Evolutionary conservation across 2,113 vertebrate species (phyloP), one percentile per base, ranked within the genome.

Genomic region (Shinisaurus crocodilurus): DNA sequence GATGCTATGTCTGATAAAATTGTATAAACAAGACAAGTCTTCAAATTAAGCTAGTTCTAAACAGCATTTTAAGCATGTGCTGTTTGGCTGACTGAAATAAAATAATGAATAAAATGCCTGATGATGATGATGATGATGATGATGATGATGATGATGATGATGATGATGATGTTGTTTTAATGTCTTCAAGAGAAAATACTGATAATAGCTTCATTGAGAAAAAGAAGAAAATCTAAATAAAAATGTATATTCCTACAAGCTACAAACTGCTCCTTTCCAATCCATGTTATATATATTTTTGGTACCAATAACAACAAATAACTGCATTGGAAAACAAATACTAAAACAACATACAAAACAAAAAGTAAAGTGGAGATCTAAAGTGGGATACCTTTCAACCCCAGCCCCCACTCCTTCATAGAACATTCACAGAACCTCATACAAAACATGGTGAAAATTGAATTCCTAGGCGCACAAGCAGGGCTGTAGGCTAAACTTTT

Each of bases 61-160:
- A 88, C 57, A 92, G 16, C 1, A 90, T 89, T 96, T 93, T 90
- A 90, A 94, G 92, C 92, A 57, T n/a, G 63, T 65, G 6, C 1
- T 72, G 45, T 57, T 48, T 0, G 91, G 69, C 34, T 91, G n/a
- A 90, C 25, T 86, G 40, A 92, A 93, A 91, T 60, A 6, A 0
- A 60, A 9, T 40, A 83, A 88, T 70, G 7, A 40, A 6, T 27
- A 67, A 85, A 43, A 87, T 82, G 0, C 3, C 1, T 87, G 27
- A 85, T 63, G 25, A 0, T 50, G 83, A 95, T 90, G 83, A 5
- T 5, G 67, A 67, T 87, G 27, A 85, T 63, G 25, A 0, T 50
- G 83, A 95, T 90, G 83, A 5, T 5, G 67, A 85, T 63, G 25
- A 0, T 50, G 83, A 95, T 90, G 83, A 5, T 87, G 27, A 85